These are phyloP conservation scores for Heterotilapia buettikoferi DNA, from an alignment of 2,113 vertebrate genomes.

Conservation along the genomic window DNA sequence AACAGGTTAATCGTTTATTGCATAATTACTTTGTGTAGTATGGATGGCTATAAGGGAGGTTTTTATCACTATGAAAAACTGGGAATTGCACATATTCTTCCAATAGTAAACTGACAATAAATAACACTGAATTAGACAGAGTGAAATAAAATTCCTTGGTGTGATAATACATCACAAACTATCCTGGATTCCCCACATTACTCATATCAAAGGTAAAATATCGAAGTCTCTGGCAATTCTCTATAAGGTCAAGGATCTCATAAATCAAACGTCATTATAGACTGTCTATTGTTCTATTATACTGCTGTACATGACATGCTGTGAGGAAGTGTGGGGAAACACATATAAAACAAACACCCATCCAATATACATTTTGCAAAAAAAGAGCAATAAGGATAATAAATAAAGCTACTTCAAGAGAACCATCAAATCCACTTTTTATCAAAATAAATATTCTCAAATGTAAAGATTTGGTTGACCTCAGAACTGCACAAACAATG, in stretches of 20 bases:
- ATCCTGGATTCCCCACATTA: not conserved
- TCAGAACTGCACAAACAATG: rapidly evolving
- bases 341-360: not conserved
- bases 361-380: rapidly evolving
- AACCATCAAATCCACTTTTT: not conserved
- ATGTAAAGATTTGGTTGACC: not conserved
- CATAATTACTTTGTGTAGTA: not conserved
- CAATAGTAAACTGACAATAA: not conserved
- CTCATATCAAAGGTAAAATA: not conserved
- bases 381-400: rapidly evolving
- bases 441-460: not conserved
- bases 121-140: not conserved
- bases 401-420: rapidly evolving
- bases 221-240: not conserved
- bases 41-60: not conserved
- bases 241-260: not conserved
- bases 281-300: not conserved
- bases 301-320: rapidly evolving
- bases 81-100: rapidly evolving
- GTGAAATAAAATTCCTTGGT: not conserved
- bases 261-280: rapidly evolving
- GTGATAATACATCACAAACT: not conserved
- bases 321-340: not conserved
- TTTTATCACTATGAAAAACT: not conserved
- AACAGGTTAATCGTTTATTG: not conserved